Percentiles rank a stretch among this genome's conserved stretches.
Conservation (phyloP, 2,797 vertebrate genomes). For the Sebastes hubbsi region DNA sequence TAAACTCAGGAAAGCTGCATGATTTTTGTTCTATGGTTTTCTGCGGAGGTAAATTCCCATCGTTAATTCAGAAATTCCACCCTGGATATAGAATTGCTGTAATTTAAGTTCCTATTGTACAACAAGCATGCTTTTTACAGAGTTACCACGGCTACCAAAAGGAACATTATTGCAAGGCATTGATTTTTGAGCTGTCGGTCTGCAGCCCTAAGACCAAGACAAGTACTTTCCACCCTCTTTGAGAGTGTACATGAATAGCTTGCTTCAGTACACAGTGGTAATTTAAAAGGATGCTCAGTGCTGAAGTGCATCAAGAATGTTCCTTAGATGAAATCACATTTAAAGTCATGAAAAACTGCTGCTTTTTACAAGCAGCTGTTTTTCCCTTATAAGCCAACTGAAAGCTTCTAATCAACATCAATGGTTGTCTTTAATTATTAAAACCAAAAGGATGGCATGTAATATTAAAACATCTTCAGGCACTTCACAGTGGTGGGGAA, state of each 20-base stretch:
- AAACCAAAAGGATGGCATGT: slow-evolving; percentile 81
- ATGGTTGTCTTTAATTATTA: slow-evolving; percentile 79
- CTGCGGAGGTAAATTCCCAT: not conserved
- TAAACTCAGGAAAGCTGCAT: not conserved
- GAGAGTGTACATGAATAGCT: slow-evolving; percentile 34
- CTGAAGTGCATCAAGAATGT: slow-evolving; percentile 40
- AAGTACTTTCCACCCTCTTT: slow-evolving; percentile 43
- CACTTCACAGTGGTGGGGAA: slow-evolving; percentile 57
- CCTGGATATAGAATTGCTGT: not conserved
- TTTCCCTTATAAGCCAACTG: slow-evolving; percentile 51
- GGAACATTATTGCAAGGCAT: slow-evolving; percentile 9
- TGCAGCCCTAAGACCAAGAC: slow-evolving; percentile 20
- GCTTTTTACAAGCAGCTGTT: slow-evolving; percentile 62
- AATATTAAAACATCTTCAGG: slow-evolving; percentile 83
- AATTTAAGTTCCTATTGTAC: not conserved
- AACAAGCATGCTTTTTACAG: not conserved
- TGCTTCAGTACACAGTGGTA: slow-evolving; percentile 3
- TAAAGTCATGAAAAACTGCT: slow-evolving; percentile 48
- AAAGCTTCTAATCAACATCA: slow-evolving; percentile 81
- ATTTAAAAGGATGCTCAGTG: slow-evolving; percentile 14
- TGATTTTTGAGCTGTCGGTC: slow-evolving; percentile 31
- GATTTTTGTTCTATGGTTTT: not conserved
- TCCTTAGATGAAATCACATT: slow-evolving; percentile 30
- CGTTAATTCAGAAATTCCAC: not conserved
- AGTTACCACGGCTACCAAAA: slow-evolving; percentile 13